These are phyloP conservation scores for Podarcis siculus DNA, from an alignment of 2,797 vertebrate species.

Conservation along the genomic window DNA sequence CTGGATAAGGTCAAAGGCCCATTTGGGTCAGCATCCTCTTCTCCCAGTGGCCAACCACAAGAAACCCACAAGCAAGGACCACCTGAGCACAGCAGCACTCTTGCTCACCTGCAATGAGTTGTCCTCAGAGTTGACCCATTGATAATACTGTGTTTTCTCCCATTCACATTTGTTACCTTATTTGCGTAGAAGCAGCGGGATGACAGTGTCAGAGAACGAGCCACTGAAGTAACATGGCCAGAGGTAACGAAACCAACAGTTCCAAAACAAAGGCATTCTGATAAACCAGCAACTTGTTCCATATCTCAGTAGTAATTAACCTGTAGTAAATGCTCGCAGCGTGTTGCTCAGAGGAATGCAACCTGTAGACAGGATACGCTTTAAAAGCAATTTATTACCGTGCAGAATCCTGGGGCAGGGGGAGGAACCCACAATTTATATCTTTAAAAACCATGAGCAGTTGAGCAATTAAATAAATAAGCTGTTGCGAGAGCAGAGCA, in stretches of 20 bases:
- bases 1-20: no score
- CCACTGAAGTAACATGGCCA: background rate
- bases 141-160: background rate
- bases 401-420: background rate
- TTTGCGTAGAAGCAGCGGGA: background rate
- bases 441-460: background rate
- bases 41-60: no score
- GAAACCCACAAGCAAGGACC: no score
- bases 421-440: background rate
- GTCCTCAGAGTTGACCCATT: background rate
- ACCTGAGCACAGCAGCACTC: no score
- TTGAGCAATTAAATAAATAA: constrained; percentile 27
- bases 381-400: constrained; percentile 10
- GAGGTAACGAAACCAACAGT: background rate
- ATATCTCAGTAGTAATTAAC: constrained; percentile 4
- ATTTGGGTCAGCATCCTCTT: no score
- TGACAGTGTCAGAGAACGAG: background rate
- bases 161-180: background rate
- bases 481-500: background rate
- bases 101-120: background rate
- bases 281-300: background rate
- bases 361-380: background rate
- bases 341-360: background rate
- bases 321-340: constrained; percentile 5
- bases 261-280: background rate